Evolutionary conservation across 37 sponge, comb jelly and placozoan genomes (phyloP), one percentile per base, ranked within the genome.

Genomic region (Halichondria panicea): DNA sequence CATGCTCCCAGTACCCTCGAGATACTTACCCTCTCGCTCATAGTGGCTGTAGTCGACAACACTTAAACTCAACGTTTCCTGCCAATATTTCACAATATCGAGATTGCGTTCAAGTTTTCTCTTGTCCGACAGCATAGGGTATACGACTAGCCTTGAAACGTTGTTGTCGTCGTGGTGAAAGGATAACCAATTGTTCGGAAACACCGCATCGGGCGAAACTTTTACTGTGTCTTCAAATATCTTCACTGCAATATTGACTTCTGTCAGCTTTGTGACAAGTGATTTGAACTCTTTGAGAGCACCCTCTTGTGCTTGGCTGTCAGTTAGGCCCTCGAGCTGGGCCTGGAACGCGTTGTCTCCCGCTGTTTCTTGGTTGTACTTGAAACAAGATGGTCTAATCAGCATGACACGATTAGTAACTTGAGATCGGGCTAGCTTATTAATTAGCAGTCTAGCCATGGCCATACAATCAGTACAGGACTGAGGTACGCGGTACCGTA

Each of bases 1-100:
- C 85, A 92, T 65, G 70, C 93, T 92, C 40, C 93, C 93, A 32
- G 93, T 92, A 12, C 93, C 93, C 35, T 92, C 93, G 0, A 92
- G 57, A 61, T 43, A 92, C 68, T 77, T 63, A 4, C 59, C 81
- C 19, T 81, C 65, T 1, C 55, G 41, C 55, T 87, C 93, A 40
- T 68, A 87, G 12, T 50, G 52, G 50, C 63, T 74, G 32, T 82
- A 75, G 52, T 92, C 93, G 0, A 81, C 43, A 22, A 84, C 56
- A n/a, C 64, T 59, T 34, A 74, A 57, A 0, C 52, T 48, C 3
- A 70, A 54, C 0, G 46, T 34, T 21, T 46, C 19, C 7, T 24
- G 15, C 58, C 77, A 66, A 21, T 61, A 6, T 25, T 81, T 18
- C 0, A 88, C 58, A 3, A 92, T n/a, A 39, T 87, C 82, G 3